These are phyloP conservation scores for Parnassius apollo DNA, from an alignment of 2,888 invertebrate genomes.

Conservation along the genomic window DNA sequence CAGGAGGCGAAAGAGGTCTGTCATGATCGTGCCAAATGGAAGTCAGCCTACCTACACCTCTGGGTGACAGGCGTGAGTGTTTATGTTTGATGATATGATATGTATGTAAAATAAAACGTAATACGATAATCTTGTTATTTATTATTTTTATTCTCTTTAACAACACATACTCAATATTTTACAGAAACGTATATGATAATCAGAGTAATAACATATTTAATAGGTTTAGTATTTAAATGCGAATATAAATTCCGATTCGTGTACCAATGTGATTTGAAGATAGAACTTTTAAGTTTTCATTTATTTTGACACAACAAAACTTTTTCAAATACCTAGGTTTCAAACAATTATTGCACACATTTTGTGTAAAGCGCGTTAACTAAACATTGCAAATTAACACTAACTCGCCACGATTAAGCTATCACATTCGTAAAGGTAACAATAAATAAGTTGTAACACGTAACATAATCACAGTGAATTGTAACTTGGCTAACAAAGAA, in stretches of 20 bases:
- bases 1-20: too few relatives aligned
- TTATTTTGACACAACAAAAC: slow-evolving; percentile 39
- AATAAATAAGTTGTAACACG: slow-evolving; percentile 73
- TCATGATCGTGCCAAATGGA: too few relatives aligned
- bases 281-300: slow-evolving; percentile 40
- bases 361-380: slow-evolving; percentile 54
- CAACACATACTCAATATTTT: slow-evolving; percentile 82
- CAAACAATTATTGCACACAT: slow-evolving; percentile 59
- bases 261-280: slow-evolving; percentile 52
- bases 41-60: too few relatives aligned
- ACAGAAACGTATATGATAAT: slow-evolving; percentile 82
- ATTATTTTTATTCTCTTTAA: slow-evolving; percentile 81
- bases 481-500: slow-evolving; percentile 81
- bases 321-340: slow-evolving; percentile 43
- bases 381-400: slow-evolving; percentile 66
- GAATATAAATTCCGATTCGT: slow-evolving; percentile 65
- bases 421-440: slow-evolving; percentile 75
- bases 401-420: slow-evolving; percentile 68
- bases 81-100: too few relatives aligned
- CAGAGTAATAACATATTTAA: slow-evolving; percentile 76
- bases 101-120: slow-evolving; percentile 32
- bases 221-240: slow-evolving; percentile 75
- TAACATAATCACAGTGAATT: slow-evolving; percentile 79
- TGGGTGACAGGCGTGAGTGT: too few relatives aligned
- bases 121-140: slow-evolving; percentile 65